These are phyloP conservation scores for Pristionchus arcanus DNA, from an alignment of 2,888 invertebrate genomes.

Conservation along the genomic window DNA sequence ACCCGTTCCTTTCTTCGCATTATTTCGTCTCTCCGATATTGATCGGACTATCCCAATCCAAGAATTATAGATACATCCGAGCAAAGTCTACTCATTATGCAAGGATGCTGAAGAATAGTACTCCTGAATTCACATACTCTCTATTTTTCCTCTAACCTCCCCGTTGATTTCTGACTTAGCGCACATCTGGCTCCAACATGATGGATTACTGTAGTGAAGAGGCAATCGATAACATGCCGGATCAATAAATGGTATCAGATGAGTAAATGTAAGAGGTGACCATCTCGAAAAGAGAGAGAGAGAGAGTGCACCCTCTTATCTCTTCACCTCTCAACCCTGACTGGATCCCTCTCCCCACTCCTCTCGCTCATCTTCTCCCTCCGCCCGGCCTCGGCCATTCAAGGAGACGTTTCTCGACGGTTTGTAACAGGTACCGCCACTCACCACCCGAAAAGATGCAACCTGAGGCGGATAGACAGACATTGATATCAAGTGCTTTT, in stretches of 20 bases:
- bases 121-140: too few relatives aligned
- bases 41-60: too few relatives aligned
- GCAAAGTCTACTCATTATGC: too few relatives aligned
- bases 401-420: slow-evolving; percentile 26
- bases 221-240: not conserved
- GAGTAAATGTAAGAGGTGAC: not conserved
- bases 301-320: slow-evolving; percentile 33
- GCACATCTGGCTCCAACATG: slow-evolving; percentile 20
- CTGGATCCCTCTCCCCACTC: not conserved
- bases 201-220: not conserved
- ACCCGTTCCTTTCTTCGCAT: slow-evolving; percentile 46
- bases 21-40: slow-evolving; percentile 40
- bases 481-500: slow-evolving; percentile 13
- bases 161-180: not conserved
- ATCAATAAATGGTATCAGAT: not conserved
- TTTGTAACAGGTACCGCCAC: slow-evolving; percentile 45
- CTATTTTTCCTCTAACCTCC: too few relatives aligned
- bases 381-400: not conserved
- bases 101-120: too few relatives aligned
- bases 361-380: not conserved
- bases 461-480: not conserved
- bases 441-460: not conserved
- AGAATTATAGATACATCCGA: too few relatives aligned
- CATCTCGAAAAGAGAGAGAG: slow-evolving; percentile 24
- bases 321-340: not conserved